Evolutionary conservation across 2,113 vertebrate species (phyloP).

Genomic region (Pelobates fuscus): DNA sequence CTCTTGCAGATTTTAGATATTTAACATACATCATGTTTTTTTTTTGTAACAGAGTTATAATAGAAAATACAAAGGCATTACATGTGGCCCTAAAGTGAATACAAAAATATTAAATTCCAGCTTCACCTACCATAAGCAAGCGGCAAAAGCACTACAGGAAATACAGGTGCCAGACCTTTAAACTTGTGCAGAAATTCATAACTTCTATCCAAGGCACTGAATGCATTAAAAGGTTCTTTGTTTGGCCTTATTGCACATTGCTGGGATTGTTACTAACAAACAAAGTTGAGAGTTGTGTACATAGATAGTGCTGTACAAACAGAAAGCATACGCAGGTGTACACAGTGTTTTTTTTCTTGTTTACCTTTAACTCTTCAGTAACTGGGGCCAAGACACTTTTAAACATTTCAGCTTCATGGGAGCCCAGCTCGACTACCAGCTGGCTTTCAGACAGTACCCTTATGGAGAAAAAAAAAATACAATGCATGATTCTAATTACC

Average conservation of each 20-base stretch:
- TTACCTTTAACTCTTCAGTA: constrained; percentile 64
- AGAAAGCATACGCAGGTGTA: constrained; percentile 2
- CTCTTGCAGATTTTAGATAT: too few species aligned
- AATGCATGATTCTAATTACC: too few species aligned
- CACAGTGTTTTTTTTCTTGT: not conserved
- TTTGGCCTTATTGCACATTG: too few species aligned
- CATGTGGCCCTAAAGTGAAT: not conserved
- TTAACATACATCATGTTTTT: too few species aligned
- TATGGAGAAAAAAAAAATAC: not conserved
- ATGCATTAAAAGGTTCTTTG: too few species aligned
- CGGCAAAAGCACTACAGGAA: not conserved
- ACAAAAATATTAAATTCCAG: not conserved
- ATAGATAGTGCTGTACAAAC: constrained; percentile 10
- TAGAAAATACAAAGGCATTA: not conserved
- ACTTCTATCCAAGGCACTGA: too few species aligned
- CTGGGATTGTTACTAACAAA: constrained; percentile 21
- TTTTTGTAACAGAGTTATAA: not conserved
- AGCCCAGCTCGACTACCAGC: not conserved
- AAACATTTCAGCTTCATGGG: constrained; percentile 45
- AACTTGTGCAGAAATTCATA: not conserved
- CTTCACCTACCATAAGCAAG: not conserved
- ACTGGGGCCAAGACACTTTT: constrained; percentile 57
- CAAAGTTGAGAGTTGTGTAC: constrained; percentile 6
- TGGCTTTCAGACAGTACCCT: constrained; percentile 7
- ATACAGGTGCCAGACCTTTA: not conserved